Conservation (phyloP, 2,888 invertebrate genomes). For the Trissonchulus latispiculum region DNA sequence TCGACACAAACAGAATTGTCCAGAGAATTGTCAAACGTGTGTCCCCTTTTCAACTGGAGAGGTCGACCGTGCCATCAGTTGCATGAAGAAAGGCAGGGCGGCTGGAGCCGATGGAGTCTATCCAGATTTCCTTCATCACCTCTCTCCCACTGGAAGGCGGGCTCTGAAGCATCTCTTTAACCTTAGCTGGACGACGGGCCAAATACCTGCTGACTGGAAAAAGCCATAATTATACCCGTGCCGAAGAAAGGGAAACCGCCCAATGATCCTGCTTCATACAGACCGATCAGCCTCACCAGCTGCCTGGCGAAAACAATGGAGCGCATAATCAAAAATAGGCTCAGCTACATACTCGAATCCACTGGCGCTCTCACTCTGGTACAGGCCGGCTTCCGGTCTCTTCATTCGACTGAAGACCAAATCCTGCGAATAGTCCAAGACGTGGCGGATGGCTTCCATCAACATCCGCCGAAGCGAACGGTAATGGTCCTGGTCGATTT, state of each 20-base stretch:
- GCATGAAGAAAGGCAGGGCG: neutral
- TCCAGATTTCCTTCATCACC: neutral
- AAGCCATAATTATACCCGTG: neutral
- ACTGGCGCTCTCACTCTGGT: too few species aligned
- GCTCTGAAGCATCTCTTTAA: neutral
- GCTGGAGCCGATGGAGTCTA: constrained; percentile 4
- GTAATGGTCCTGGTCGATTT: too few species aligned
- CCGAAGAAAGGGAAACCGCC: neutral
- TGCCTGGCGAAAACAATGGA: too few species aligned
- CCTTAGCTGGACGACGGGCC: neutral
- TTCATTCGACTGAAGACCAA: too few species aligned
- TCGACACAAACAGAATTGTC: neutral
- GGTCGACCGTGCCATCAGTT: neutral
- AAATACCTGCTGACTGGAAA: neutral
- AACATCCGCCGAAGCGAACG: too few species aligned
- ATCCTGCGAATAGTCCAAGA: too few species aligned
- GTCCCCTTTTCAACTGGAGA: neutral
- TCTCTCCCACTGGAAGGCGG: neutral
- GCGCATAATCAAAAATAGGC: too few species aligned
- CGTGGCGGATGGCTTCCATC: too few species aligned
- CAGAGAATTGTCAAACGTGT: neutral
- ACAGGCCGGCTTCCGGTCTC: too few species aligned
- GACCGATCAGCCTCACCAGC: too few species aligned
- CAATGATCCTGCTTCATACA: neutral
- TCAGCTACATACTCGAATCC: too few species aligned